phyloP scores from a whole-genome alignment of 2,888 invertebrate genomes.

The Aricia artaxerxes region DNA sequence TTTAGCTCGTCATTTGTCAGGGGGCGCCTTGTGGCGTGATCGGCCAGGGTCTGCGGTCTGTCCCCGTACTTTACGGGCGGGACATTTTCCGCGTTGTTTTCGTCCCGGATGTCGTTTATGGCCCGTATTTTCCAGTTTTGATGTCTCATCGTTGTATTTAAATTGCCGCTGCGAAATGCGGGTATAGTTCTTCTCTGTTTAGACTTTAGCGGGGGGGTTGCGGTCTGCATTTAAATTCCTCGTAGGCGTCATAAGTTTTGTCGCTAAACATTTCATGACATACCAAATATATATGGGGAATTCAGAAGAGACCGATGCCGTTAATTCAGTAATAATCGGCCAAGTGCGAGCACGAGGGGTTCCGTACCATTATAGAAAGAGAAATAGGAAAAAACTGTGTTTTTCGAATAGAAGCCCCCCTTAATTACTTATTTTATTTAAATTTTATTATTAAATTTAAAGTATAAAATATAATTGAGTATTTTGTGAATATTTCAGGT shows the following conservation, averaged over 20 bases:
- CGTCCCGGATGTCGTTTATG: conserved; percentile 17
- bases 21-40: conserved; percentile 10
- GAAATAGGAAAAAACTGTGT: no score
- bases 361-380: no score
- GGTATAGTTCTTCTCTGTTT: neutral
- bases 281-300: neutral
- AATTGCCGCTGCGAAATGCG: neutral
- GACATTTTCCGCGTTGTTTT: conserved; percentile 16
- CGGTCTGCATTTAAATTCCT: neutral
- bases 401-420: no score
- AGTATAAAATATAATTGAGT: no score
- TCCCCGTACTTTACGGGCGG: conserved; percentile 10
- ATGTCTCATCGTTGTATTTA: conserved; percentile 5
- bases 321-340: no score
- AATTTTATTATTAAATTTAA: no score
- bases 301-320: neutral
- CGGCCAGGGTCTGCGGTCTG: neutral
- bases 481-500: no score
- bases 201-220: neutral
- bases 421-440: no score
- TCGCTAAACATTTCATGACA: neutral
- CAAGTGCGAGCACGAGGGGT: no score
- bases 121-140: conserved; percentile 2
- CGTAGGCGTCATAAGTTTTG: neutral
- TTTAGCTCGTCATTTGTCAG: neutral